Percentiles rank a stretch among this genome's conserved stretches.
phyloP scores from a whole-genome alignment of 1,140 invertebrate genomes.

The Eulimnadia texana region DNA sequence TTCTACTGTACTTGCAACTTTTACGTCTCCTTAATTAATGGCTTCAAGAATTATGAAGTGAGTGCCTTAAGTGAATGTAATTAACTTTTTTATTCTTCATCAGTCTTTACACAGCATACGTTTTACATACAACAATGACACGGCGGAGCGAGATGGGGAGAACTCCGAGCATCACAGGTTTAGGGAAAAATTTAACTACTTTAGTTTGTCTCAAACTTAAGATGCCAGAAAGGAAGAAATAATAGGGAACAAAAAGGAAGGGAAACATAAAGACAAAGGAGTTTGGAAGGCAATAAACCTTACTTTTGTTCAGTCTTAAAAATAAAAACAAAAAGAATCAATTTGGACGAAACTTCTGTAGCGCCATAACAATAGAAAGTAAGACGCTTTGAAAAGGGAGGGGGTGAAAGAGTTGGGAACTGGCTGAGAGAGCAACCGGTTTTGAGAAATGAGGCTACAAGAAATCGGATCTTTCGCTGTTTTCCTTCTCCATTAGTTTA shows the following conservation, averaged over 20 bases:
- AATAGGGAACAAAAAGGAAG: no score
- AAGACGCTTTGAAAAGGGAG: background rate
- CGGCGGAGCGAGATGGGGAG: background rate
- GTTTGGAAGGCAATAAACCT: no score
- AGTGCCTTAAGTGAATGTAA: background rate
- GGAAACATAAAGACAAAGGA: no score
- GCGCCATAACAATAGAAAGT: background rate
- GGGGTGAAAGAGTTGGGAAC: background rate
- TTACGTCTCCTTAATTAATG: background rate
- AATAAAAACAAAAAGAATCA: background rate
- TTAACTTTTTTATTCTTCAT: background rate
- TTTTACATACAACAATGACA: background rate
- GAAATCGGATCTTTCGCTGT: background rate
- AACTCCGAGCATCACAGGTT: background rate
- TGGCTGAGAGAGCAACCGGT: background rate
- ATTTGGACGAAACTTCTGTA: background rate
- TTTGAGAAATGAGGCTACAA: background rate
- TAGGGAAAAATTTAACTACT: background rate
- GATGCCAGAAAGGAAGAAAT: no score
- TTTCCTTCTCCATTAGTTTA: slow-evolving; percentile 33
- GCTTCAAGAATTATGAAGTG: background rate
- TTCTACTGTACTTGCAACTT: no score
- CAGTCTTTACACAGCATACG: background rate
- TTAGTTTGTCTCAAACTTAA: background rate
- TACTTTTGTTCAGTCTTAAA: no score